Base-by-base conservation (phyloP, 1,140 invertebrate genomes). In the Atopsyche davidsoni region DNA sequence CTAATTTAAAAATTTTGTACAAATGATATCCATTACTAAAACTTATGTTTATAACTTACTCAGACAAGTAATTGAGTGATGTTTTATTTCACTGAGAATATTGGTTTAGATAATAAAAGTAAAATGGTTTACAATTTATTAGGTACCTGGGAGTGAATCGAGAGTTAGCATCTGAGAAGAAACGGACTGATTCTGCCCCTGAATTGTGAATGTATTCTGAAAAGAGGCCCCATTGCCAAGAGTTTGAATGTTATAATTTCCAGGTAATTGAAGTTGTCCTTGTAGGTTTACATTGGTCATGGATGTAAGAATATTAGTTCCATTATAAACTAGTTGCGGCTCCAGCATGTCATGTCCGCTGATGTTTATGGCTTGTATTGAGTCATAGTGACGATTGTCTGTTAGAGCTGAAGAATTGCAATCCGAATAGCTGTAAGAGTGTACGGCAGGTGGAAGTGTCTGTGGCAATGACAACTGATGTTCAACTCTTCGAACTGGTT, bases 221-320 rank as follows among this genome's bases (percentile, higher is more conserved):
- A 49, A 52, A 13, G 39, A 23, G 31, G 47, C 19, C 24, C 43
- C 52, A 31, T 24, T 46, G n/a, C 42, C 41, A 22, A 57, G 24
- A n/a, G 32, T 28, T 14, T 52, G 49, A 25, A 39, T 45, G 36
- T 36, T 44, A 25, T 44, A 57, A 25, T 32, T 49, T n/a, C 40
- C 40, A 13, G 50, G 21, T 4, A 57, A 35, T 4, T 46, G 35
- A 4, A 49, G 36, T 7, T 50, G 40, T n/a, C 47, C 55, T 19
- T 47, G 44, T 13, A 57, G 46, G 17, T 46, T 52, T 3, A 57
- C 55, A 23, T 43, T 42, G 13, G 46, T 43, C 32, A 57, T 52
- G 10, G 51, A 49, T n/a, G 44, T 36, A 3, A 57, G 38, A 9
- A 57, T 53, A 25, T 46, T 49, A 25, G 14, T 36, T n/a, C 46